These are phyloP conservation scores for Todiramphus chloris DNA, from an alignment of 2,113 vertebrate genomes.

Conservation along the genomic window DNA sequence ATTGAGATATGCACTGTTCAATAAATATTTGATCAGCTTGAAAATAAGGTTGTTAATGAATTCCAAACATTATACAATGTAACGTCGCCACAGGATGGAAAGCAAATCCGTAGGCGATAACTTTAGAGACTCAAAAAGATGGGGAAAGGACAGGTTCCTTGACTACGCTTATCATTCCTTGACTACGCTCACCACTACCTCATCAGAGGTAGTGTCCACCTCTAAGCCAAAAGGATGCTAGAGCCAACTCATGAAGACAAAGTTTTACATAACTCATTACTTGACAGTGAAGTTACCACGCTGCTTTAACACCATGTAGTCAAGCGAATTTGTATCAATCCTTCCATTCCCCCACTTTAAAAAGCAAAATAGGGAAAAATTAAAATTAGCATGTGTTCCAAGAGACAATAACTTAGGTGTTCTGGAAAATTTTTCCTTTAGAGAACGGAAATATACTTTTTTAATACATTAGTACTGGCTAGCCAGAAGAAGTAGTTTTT, in stretches of 20 bases:
- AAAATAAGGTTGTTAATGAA: neutral
- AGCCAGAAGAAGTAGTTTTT: neutral
- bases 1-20: neutral
- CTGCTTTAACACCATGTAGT: neutral
- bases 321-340: neutral
- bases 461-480: neutral
- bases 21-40: neutral
- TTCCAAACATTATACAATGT: neutral
- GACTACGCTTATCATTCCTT: neutral
- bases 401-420: neutral
- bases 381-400: neutral
- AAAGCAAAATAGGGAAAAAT: neutral
- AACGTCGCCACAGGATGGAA: neutral
- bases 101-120: neutral
- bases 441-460: neutral
- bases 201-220: neutral
- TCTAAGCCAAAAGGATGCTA: neutral
- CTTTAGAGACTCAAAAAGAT: neutral
- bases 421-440: neutral
- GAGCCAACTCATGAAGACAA: neutral
- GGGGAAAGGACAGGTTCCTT: neutral
- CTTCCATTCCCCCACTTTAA: neutral
- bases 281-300: neutral
- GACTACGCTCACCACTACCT: no score
- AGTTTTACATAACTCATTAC: neutral